phyloP scores from a whole-genome alignment of 2,797 vertebrate species.

The Typhlichthys eigenmanni region DNA sequence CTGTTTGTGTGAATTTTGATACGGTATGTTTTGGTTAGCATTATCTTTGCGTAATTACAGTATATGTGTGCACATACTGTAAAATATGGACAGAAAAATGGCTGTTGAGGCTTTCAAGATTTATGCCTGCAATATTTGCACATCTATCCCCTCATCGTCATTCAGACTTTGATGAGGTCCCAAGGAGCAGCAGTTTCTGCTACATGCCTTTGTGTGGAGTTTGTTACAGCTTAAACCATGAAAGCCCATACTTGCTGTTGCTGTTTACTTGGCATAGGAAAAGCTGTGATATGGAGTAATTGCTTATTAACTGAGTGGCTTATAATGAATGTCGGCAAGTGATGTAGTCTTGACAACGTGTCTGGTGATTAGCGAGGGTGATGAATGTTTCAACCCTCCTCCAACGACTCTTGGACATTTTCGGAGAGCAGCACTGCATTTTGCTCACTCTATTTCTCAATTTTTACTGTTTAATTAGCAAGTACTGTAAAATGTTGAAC shows the following conservation, averaged over 20 bases:
- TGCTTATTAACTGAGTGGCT: slow-evolving; percentile 61
- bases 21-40: too few species aligned
- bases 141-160: slow-evolving; percentile 25
- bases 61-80: too few species aligned
- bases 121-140: slow-evolving; percentile 13
- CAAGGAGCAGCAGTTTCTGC: slow-evolving; percentile 44
- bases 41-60: too few species aligned
- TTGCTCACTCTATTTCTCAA: slow-evolving; percentile 26
- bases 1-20: too few species aligned
- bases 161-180: slow-evolving; percentile 50
- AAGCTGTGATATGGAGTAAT: slow-evolving; percentile 62
- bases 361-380: slow-evolving; percentile 48
- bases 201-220: slow-evolving; percentile 36
- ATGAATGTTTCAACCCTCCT: slow-evolving; percentile 29
- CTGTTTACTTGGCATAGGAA: slow-evolving; percentile 48
- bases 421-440: slow-evolving; percentile 29
- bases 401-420: slow-evolving; percentile 14
- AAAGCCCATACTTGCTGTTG: slow-evolving; percentile 36
- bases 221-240: slow-evolving; percentile 43
- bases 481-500: too few species aligned
- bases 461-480: slow-evolving; percentile 17
- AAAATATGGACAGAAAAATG: too few species aligned
- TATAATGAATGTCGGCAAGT: slow-evolving; percentile 51
- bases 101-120: slow-evolving; percentile 19
- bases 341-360: slow-evolving; percentile 55